These are phyloP conservation scores for Meles meles DNA, from an alignment of 2,113 vertebrate genomes.

Conservation along the genomic window DNA sequence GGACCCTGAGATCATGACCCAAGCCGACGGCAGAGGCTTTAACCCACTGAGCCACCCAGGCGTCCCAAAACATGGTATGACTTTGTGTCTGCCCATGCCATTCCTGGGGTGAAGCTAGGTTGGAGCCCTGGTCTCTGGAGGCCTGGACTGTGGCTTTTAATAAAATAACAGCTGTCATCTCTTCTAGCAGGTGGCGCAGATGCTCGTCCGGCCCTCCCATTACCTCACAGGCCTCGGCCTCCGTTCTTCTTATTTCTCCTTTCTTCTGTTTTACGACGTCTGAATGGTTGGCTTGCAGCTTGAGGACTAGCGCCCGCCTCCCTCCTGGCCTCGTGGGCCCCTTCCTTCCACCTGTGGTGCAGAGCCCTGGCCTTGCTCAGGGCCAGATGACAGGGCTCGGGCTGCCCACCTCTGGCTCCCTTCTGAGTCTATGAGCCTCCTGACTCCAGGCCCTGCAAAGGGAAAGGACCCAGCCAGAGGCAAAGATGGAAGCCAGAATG, in stretches of 20 bases:
- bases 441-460: background rate
- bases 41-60: too few relatives aligned
- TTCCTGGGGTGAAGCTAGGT: background rate
- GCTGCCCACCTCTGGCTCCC: background rate
- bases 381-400: background rate
- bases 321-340: background rate
- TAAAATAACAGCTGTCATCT: background rate
- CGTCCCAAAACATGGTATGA: background rate
- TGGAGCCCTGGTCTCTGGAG: background rate
- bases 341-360: too few relatives aligned
- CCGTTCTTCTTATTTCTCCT: background rate
- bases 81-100: fast-evolving
- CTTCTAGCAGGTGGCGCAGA: background rate
- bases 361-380: background rate
- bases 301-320: background rate
- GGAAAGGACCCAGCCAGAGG: background rate
- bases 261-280: background rate
- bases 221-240: fast-evolving
- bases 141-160: background rate
- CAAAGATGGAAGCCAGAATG: background rate
- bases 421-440: background rate
- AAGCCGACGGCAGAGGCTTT: too few relatives aligned
- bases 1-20: too few relatives aligned
- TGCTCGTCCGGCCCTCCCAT: background rate
- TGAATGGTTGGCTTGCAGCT: background rate